Conservation (phyloP, 2,888 invertebrate genomes). For the Halictus quadricinctus region DNA sequence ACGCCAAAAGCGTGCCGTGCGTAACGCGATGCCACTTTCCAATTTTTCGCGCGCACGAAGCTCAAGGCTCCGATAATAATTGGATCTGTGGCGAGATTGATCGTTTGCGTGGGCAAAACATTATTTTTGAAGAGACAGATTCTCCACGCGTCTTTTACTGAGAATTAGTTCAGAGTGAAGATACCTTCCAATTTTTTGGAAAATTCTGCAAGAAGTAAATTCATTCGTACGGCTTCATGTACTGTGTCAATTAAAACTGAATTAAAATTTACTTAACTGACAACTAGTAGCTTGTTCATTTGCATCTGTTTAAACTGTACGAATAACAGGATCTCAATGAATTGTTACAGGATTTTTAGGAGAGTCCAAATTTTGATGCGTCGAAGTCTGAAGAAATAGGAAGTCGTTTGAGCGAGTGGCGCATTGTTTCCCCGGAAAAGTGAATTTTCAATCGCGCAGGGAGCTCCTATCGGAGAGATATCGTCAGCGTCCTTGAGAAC, state of each 20-base stretch:
- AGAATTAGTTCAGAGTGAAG: neutral
- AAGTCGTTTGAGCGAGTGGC: no score
- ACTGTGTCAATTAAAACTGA: no score
- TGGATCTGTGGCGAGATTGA: neutral
- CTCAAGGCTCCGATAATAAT: slow-evolving; percentile 2
- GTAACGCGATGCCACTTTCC: neutral
- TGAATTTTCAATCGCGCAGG: neutral
- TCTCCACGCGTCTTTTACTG: neutral
- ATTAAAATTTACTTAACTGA: no score
- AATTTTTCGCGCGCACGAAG: neutral
- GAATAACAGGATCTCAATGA: no score
- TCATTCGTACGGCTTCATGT: no score
- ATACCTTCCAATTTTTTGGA: neutral
- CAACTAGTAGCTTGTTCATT: no score
- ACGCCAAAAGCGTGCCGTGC: neutral
- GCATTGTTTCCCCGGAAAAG: neutral
- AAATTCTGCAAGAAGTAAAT: neutral
- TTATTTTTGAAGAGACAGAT: neutral
- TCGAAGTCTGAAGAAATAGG: no score
- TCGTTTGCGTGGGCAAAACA: neutral
- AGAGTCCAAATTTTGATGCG: no score
- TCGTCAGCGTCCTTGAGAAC: slow-evolving; percentile 28
- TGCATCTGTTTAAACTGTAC: no score
- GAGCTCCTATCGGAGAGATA: slow-evolving; percentile 17
- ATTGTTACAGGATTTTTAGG: no score